Percentiles rank a stretch among this genome's conserved stretches.
These are phyloP conservation scores for Lathronympha strigana DNA, from an alignment of 2,888 invertebrate genomes.

Conservation along the genomic window DNA sequence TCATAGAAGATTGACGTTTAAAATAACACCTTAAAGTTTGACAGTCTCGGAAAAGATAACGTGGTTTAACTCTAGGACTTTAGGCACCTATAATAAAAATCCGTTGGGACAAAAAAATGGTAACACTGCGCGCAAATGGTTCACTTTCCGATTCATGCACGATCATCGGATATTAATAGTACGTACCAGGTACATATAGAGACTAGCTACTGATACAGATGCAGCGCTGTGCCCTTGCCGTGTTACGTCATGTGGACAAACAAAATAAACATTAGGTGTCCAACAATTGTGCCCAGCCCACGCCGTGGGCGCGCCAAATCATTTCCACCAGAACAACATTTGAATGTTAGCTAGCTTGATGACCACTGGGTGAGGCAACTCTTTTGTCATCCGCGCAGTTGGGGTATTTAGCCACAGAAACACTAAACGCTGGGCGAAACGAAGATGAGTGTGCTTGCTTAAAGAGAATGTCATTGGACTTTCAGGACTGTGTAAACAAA, in stretches of 20 bases:
- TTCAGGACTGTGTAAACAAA: no score
- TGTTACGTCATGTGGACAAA: constrained; percentile 61
- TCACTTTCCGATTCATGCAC: constrained; percentile 44
- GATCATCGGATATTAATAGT: constrained; percentile 56
- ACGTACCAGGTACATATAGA: constrained; percentile 23
- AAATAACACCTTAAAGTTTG: no score
- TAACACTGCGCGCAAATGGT: constrained; percentile 16
- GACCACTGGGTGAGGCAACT: constrained; percentile 41
- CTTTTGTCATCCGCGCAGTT: constrained; percentile 5
- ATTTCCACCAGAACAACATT: constrained; percentile 53
- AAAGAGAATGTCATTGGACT: no score
- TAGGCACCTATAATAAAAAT: no score
- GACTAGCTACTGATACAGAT: constrained; percentile 48
- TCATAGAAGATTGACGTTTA: no score
- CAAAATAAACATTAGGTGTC: constrained; percentile 58
- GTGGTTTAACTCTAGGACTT: no score
- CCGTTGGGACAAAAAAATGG: not conserved
- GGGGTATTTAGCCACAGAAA: not conserved
- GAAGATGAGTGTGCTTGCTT: no score
- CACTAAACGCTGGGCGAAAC: not conserved
- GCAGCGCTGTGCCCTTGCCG: constrained; percentile 59
- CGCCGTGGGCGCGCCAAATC: constrained; percentile 69
- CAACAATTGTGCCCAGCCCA: constrained; percentile 65
- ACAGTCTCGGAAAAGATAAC: no score
- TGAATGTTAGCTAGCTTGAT: constrained; percentile 17